Percentiles rank a stretch among this genome's conserved stretches.
Conservation (phyloP, 2,797 vertebrate species). For the Catamblyrhynchus diadema region DNA sequence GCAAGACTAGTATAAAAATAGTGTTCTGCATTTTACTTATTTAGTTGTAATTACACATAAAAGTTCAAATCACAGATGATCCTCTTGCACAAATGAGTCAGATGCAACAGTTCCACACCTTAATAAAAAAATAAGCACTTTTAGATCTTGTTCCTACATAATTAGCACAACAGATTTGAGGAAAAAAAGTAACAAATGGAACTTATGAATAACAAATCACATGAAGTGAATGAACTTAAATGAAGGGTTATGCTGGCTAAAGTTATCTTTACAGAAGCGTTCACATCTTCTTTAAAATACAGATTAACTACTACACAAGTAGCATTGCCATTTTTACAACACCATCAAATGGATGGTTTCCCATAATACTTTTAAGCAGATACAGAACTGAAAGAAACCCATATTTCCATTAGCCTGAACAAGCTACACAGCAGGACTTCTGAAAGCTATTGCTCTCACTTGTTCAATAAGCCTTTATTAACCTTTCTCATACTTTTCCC, state of each 20-base stretch:
- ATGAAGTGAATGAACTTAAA: neutral
- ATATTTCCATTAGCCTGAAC: neutral
- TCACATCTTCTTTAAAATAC: neutral
- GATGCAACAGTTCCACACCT: neutral
- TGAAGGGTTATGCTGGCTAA: neutral
- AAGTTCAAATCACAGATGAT: neutral
- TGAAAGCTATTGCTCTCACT: conserved; percentile 15
- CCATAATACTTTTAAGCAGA: neutral
- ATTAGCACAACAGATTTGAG: neutral
- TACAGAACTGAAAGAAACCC: neutral
- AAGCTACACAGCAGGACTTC: conserved; percentile 5
- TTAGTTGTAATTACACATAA: neutral
- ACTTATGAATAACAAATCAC: neutral
- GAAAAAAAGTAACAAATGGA: neutral
- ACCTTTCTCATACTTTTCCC: neutral
- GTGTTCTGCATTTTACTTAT: neutral
- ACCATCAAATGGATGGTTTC: neutral
- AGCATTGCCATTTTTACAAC: neutral
- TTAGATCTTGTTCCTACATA: neutral
- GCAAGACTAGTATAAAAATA: neutral
- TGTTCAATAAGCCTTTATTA: conserved; percentile 34
- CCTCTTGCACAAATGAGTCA: neutral
- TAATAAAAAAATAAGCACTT: neutral
- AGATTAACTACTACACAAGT: neutral
- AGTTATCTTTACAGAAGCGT: neutral